Base-by-base conservation (phyloP, 1,140 invertebrate genomes). In the Drosophila kanapiae region DNA sequence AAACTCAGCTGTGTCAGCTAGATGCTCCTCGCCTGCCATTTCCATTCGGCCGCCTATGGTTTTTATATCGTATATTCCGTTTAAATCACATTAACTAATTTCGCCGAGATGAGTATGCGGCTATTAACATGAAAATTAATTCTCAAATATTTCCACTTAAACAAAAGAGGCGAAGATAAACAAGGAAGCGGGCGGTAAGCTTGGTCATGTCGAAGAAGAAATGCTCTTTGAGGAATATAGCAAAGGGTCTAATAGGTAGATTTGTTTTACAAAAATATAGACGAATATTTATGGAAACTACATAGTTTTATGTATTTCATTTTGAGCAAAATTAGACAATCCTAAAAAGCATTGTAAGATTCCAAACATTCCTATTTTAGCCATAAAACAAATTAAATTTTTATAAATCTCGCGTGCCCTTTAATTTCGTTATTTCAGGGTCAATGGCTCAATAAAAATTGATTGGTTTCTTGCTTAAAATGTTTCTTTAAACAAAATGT, bases 71-170 rank as follows among this genome's bases (percentile, higher is more conserved):
- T 51, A 56, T 53, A 56, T 71, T 82, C 64, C 58, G 42, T 42
- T 72, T 58, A 47, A 79, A 82, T 77, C 65, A 62, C 43, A 83
- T 60, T 37, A 79, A 83, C 80, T 70, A 70, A 74, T 77, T 74
- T 43, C n/a, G 56, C 53, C 63, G 45, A 61, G 56, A 74, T 88
- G 76, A 83, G 45, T 82, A 72, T 82, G 49, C 37, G 75, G 38
- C 76, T 74, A 88, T 87, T 87, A 88, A 75, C 83, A 83, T 38
- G 68, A 72, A 83, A 80, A 80, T 85, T 77, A 83, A 88, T 67
- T 71, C 37, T 38, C 23, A 43, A 54, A 79, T 60, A 72, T 68
- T 81, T 82, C 53, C 67, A 72, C 37, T 65, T 72, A 35, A 81
- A 68, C 40, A 78, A 61, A 59, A 43, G 29, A 42, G 5, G 48